Evolutionary conservation across 1,140 invertebrate genomes (phyloP).

Genomic region (Apis dorsata): DNA sequence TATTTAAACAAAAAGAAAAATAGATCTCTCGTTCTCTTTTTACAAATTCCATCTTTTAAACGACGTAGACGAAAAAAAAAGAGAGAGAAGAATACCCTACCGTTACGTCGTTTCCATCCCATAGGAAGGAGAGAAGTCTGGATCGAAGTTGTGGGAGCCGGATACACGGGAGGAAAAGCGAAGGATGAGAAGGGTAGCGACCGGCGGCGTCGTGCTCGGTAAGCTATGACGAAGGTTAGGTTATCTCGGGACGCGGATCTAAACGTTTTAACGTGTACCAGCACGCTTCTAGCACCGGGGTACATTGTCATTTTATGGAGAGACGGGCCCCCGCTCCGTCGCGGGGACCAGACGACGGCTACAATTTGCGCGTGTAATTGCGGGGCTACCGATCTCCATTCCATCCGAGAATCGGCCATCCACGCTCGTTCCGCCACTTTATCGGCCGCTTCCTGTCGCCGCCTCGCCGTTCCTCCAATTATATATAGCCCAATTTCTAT

Average conservation of each 20-base stretch:
- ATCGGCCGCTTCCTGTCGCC: neutral
- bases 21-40: too few species aligned
- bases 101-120: conserved; percentile 26
- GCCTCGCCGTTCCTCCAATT: neutral
- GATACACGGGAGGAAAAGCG: conserved; percentile 29
- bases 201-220: conserved; percentile 76
- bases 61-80: neutral
- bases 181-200: conserved; percentile 31
- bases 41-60: too few species aligned
- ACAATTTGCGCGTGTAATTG: conserved; percentile 64
- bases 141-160: conserved; percentile 2
- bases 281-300: conserved; percentile 49
- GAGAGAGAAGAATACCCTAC: neutral
- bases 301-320: conserved; percentile 73
- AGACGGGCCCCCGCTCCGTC: conserved; percentile 49
- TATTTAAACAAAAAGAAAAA: too few species aligned
- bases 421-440: neutral
- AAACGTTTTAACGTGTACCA: conserved; percentile 74
- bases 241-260: conserved; percentile 75
- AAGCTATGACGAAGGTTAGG: conserved; percentile 78
- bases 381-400: conserved; percentile 58
- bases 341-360: conserved; percentile 51
- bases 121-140: neutral
- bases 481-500: neutral
- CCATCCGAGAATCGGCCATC: conserved; percentile 42